Evolutionary conservation across 2,113 vertebrate genomes (phyloP).

Genomic region (Chinchilla lanigera): DNA sequence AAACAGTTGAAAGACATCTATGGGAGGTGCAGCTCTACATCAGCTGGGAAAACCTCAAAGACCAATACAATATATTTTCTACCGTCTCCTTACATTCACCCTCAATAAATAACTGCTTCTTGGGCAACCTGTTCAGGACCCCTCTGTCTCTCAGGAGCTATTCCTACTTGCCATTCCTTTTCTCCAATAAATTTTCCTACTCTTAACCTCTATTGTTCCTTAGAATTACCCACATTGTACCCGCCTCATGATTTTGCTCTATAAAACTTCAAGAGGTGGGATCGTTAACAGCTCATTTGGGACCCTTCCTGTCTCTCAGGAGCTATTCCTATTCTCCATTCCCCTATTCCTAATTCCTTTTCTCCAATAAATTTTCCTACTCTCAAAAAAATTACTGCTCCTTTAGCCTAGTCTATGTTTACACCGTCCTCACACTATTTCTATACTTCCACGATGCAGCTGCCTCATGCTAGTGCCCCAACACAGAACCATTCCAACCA

Average conservation of each 20-base stretch:
- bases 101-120: slow-evolving; percentile 37
- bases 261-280: not conserved
- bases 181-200: not conserved
- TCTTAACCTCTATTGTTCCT: not conserved
- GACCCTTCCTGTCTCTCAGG: not conserved
- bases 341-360: not conserved
- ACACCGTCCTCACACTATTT: not conserved
- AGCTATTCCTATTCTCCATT: not conserved
- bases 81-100: not conserved
- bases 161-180: not conserved
- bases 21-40: not conserved
- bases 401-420: not conserved
- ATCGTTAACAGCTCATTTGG: not conserved
- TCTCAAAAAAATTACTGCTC: not conserved
- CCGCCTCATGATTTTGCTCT: not conserved
- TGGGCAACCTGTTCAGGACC: not conserved
- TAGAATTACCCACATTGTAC: not conserved
- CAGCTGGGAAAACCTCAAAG: not conserved
- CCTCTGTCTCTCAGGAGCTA: not conserved
- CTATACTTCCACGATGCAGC: not conserved
- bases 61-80: not conserved
- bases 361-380: not conserved
- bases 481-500: not conserved
- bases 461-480: not conserved
- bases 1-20: not conserved